These are phyloP conservation scores for Brachypalpus laphriformis DNA, from an alignment of 2,888 invertebrate species.

Conservation along the genomic window DNA sequence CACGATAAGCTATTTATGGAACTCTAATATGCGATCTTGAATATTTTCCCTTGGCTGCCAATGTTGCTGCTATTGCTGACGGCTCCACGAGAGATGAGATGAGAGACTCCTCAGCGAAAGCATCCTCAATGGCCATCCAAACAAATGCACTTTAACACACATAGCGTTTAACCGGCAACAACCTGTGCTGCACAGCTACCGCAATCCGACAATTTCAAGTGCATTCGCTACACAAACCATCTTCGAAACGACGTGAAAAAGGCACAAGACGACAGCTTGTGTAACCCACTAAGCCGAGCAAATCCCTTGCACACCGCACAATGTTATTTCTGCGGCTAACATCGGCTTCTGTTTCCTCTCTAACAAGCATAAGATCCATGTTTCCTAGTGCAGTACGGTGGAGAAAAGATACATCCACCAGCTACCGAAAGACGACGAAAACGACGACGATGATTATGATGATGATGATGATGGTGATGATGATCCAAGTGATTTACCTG, in stretches of 20 bases:
- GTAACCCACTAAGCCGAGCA: conserved; percentile 72
- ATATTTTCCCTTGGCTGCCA: conserved; percentile 48
- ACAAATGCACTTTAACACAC: conserved; percentile 31
- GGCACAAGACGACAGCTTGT: conserved; percentile 53
- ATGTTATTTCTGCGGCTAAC: conserved; percentile 69
- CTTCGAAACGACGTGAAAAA: conserved; percentile 9
- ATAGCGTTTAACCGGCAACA: conserved; percentile 44
- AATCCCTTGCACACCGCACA: conserved; percentile 70
- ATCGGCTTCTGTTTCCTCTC: conserved; percentile 73
- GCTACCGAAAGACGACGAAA: conserved; percentile 21
- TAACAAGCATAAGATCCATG: conserved; percentile 72
- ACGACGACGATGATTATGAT: conserved; percentile 16
- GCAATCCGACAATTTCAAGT: conserved; percentile 63
- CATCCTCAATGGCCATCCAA: conserved; percentile 44
- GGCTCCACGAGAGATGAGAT: conserved; percentile 39
- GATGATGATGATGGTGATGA: conserved; percentile 55
- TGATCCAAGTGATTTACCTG: conserved; percentile 73
- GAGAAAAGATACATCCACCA: conserved; percentile 43
- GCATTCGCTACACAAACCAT: conserved; percentile 41
- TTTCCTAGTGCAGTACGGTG: conserved; percentile 46
- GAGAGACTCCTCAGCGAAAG: conserved; percentile 44
- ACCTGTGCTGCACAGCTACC: conserved; percentile 59
- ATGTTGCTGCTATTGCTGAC: conserved; percentile 32
- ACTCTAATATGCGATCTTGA: conserved; percentile 73
- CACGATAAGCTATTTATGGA: conserved; percentile 76